phyloP scores from a whole-genome alignment of 1,140 invertebrate genomes.

The Ruditapes philippinarum region DNA sequence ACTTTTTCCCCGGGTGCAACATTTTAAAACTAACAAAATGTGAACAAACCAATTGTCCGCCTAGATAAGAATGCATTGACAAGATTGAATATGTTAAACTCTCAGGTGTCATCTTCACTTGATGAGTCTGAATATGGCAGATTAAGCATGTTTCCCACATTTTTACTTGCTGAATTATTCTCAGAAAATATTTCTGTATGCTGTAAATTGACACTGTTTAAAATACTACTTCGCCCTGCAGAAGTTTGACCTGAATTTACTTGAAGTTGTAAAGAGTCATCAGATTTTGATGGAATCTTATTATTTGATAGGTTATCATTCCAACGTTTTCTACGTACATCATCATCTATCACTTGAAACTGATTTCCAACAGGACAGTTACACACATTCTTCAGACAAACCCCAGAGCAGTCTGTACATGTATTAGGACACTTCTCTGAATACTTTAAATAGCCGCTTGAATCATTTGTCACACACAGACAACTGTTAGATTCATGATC shows the following conservation, averaged over 20 bases:
- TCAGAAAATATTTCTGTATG: neutral
- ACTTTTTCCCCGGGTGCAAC: too few species aligned
- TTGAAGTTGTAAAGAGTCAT: too few species aligned
- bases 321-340: neutral
- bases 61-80: too few species aligned
- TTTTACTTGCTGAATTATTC: neutral
- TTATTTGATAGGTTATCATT: neutral
- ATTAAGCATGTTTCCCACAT: neutral
- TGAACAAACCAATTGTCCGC: too few species aligned
- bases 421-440: neutral
- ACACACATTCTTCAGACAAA: too few species aligned
- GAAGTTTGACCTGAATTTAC: too few species aligned
- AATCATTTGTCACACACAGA: neutral
- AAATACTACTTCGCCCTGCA: neutral
- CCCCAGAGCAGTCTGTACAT: too few species aligned
- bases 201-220: neutral
- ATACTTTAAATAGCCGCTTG: neutral
- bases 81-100: too few species aligned
- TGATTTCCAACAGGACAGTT: too few species aligned
- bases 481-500: neutral
- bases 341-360: too few species aligned
- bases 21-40: too few species aligned
- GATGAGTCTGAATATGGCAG: constrained; percentile 63
- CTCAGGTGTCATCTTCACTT: constrained; percentile 16
- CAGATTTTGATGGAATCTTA: neutral